Evolutionary conservation across 2,113 vertebrate species (phyloP).

Genomic region (Larimichthys crocea): DNA sequence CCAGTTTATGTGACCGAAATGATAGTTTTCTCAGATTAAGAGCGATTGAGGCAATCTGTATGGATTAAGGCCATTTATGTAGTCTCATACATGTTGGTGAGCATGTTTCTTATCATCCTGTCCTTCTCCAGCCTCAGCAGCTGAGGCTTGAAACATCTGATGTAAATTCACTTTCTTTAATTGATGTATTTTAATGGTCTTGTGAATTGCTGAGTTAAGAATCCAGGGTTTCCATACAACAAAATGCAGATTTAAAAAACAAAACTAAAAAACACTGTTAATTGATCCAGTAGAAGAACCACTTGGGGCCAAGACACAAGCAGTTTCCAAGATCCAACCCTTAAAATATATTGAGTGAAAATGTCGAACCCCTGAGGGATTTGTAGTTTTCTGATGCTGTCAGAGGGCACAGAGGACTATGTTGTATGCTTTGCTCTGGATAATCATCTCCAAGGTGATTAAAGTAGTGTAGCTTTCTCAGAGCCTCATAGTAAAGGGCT

Average conservation of each 20-base stretch:
- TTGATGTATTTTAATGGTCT: slow-evolving; percentile 1
- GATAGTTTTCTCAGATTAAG: slow-evolving; percentile 25
- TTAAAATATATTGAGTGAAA: slow-evolving; percentile 20
- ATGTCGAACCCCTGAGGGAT: slow-evolving; percentile 2
- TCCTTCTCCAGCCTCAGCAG: slow-evolving; percentile 23
- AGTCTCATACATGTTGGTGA: slow-evolving; percentile 7
- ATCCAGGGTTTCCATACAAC: slow-evolving; percentile 26
- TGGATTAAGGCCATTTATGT: slow-evolving; percentile 50
- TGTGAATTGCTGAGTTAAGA: neutral
- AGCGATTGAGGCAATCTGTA: slow-evolving; percentile 44
- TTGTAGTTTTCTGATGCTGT: slow-evolving; percentile 42
- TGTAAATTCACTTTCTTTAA: slow-evolving; percentile 12
- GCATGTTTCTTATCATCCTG: slow-evolving; percentile 9
- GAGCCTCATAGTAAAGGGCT: slow-evolving; percentile 35
- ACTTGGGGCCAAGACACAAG: neutral
- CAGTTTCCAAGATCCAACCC: slow-evolving; percentile 17
- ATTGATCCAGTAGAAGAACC: neutral
- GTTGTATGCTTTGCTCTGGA: slow-evolving; percentile 74
- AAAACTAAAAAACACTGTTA: slow-evolving; percentile 2
- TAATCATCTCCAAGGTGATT: slow-evolving; percentile 80
- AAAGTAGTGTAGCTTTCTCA: slow-evolving; percentile 48
- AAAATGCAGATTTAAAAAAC: neutral
- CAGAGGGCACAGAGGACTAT: slow-evolving; percentile 53
- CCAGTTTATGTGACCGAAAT: slow-evolving; percentile 15
- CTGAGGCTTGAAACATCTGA: slow-evolving; percentile 14